Evolutionary conservation across 2,113 vertebrate genomes (phyloP), one percentile per base, ranked within the genome.

Genomic region (Myrmophylax atrothorax): DNA sequence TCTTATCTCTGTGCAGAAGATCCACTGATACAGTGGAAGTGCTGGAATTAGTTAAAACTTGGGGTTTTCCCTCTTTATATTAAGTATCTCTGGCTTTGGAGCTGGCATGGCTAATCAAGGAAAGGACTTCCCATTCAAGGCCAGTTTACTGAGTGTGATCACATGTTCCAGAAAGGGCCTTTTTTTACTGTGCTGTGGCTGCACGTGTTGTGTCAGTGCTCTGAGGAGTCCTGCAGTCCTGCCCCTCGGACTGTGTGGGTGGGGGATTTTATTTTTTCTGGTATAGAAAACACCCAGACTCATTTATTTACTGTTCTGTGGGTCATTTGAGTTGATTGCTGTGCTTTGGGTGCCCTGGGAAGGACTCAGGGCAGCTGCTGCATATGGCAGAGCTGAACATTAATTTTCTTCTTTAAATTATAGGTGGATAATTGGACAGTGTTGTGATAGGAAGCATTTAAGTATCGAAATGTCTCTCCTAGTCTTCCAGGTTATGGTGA

Each of bases 1-100:
- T 74, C 42, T 47, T 73, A 7, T 37, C 44, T 73, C 75, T 33
- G 24, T 63, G 56, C 44, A n/a, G 72, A 72, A 70, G 35, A 23
- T 17, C 2, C 3, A 1, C 5, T 40, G 70, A 37, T 49, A 58
- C 0, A 0, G 23, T 49, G 22, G 3, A 78, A 82, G 31, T 69
- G 79, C 56, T 90, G 86, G n/a, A 58, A 44, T 87, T 67, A 60
- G 47, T 60, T 50, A 13, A 53, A 75, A 52, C 59, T 66, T 18
- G 31, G 14, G 22, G 5, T 42, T 68, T 49, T 38, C 16, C 28
- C 38, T 22, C 26, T 58, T 38, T 26, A 24, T 20, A 8, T 52
- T 3, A n/a, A 20, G 12, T 81, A 6, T 83, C 74, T 95, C 53
- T 90, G 68, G 81, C 81, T 89, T 62, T 5, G 55, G 72, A 64